phyloP scores from a whole-genome alignment of 2,888 invertebrate genomes.

The Tyria jacobaeae region DNA sequence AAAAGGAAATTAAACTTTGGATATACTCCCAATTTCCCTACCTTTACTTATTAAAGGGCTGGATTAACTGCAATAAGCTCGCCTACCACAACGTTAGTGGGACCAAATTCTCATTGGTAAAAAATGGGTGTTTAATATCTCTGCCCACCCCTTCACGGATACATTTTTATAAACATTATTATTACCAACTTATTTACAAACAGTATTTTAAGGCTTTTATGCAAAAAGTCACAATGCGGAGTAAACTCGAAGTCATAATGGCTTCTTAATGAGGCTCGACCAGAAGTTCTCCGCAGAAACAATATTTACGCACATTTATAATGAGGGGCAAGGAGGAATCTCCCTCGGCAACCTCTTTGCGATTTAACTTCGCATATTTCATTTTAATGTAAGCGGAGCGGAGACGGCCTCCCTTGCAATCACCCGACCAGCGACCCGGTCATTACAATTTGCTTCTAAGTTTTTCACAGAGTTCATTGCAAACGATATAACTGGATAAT shows the following conservation, averaged over 20 bases:
- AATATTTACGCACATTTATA: slow-evolving; percentile 76
- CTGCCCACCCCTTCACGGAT: too few relatives aligned
- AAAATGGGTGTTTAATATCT: too few relatives aligned
- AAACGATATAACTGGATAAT: slow-evolving; percentile 25
- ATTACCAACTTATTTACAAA: not conserved
- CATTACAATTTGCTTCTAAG: slow-evolving; percentile 51
- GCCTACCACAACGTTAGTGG: too few relatives aligned
- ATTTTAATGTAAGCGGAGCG: slow-evolving; percentile 62
- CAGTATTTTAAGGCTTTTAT: slow-evolving; percentile 20
- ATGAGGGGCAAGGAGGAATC: slow-evolving; percentile 55
- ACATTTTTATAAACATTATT: too few relatives aligned
- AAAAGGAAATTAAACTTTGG: too few relatives aligned
- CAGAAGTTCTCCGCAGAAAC: slow-evolving; percentile 63
- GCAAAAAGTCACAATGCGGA: slow-evolving; percentile 31
- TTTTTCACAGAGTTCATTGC: slow-evolving; percentile 47
- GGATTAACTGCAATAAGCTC: too few relatives aligned
- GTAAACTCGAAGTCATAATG: slow-evolving; percentile 65
- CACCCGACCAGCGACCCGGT: slow-evolving; percentile 26
- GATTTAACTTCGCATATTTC: slow-evolving; percentile 66
- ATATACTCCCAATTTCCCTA: too few relatives aligned
- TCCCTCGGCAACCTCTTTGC: slow-evolving; percentile 48
- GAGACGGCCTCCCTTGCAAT: slow-evolving; percentile 17
- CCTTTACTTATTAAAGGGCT: too few relatives aligned
- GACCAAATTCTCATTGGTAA: too few relatives aligned
- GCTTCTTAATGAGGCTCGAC: slow-evolving; percentile 73